Evolutionary conservation across 2,888 invertebrate species (phyloP).

Genomic region (Eucera pruinosa): DNA sequence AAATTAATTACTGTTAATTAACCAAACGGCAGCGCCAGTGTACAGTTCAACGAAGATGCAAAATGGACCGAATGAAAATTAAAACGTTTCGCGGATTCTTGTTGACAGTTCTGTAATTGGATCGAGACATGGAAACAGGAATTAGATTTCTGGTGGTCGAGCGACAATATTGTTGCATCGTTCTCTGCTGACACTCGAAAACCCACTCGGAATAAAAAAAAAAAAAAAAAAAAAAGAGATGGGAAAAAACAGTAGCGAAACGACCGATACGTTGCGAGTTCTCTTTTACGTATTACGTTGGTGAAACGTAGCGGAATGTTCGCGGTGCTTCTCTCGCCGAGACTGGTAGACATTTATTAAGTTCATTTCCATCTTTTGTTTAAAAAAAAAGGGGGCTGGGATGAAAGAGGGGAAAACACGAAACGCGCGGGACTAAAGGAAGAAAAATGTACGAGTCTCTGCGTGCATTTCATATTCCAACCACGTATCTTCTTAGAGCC

Average conservation of each 20-base stretch:
- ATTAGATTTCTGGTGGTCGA: background rate
- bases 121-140: background rate
- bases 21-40: background rate
- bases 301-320: background rate
- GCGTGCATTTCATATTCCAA: constrained; percentile 19
- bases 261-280: background rate
- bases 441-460: constrained; percentile 17
- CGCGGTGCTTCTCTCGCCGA: background rate
- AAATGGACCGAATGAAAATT: constrained; percentile 13
- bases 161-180: background rate
- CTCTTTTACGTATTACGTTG: background rate
- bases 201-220: background rate
- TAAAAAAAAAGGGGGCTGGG: background rate
- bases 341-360: background rate
- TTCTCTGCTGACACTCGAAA: background rate
- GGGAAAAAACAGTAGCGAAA: background rate
- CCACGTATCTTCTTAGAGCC: constrained; percentile 21
- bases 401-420: background rate
- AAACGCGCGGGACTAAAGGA: constrained; percentile 25
- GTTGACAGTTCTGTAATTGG: constrained; percentile 15
- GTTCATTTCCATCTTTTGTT: constrained; percentile 17
- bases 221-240: background rate
- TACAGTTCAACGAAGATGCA: background rate
- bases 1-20: constrained; percentile 34
- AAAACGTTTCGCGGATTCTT: background rate